These are phyloP conservation scores for Himalopsyche phryganea DNA, from an alignment of 1,140 invertebrate species.

Conservation along the genomic window DNA sequence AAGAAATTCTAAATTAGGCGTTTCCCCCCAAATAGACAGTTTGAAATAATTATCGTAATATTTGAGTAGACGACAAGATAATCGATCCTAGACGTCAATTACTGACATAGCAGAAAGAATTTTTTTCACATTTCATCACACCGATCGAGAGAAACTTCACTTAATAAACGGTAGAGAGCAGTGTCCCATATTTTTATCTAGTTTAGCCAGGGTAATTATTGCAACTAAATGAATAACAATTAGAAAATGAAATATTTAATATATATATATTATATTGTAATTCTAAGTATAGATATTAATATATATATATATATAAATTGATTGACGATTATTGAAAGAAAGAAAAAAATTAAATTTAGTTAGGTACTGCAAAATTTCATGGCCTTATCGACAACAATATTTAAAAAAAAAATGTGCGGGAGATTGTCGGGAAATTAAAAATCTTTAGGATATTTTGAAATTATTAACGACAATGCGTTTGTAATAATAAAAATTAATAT, in stretches of 20 bases:
- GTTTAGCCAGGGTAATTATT: slow-evolving; percentile 34
- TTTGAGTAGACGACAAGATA: no score
- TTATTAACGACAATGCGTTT: slow-evolving; percentile 3
- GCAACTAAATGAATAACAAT: slow-evolving; percentile 19
- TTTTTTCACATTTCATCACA: background rate
- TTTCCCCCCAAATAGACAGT: no score
- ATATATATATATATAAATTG: slow-evolving; percentile 14
- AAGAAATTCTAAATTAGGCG: no score
- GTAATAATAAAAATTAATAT: slow-evolving; percentile 1
- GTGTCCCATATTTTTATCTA: slow-evolving; percentile 21
- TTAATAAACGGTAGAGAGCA: background rate
- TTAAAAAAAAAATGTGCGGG: slow-evolving; percentile 2
- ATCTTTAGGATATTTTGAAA: slow-evolving; percentile 13
- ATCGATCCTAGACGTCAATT: background rate
- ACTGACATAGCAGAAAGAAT: background rate
- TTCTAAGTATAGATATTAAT: slow-evolving; percentile 9
- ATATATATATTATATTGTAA: slow-evolving; percentile 8
- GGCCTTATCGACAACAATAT: slow-evolving; percentile 35
- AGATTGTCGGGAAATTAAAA: slow-evolving; percentile 28
- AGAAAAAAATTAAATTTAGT: slow-evolving; percentile 17
- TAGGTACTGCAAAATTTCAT: slow-evolving; percentile 36
- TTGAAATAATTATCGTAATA: no score
- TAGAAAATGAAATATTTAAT: slow-evolving; percentile 12
- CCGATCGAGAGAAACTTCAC: background rate
- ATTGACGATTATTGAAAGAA: slow-evolving; percentile 19